phyloP scores from a whole-genome alignment of 1,140 invertebrate species.

The Drosophila miranda region DNA sequence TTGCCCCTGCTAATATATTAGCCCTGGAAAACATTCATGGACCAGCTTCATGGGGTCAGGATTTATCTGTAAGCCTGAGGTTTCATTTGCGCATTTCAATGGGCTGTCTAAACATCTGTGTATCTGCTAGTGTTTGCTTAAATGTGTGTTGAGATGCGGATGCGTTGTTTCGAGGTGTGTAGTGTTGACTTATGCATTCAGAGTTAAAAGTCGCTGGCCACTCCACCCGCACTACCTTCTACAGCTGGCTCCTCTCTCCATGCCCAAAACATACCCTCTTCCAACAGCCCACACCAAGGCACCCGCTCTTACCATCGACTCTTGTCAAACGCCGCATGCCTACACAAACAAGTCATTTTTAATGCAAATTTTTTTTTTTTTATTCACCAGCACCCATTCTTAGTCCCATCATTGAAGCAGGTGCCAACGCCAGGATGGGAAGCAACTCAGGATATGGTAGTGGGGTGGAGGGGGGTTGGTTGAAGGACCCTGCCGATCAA shows the following conservation, averaged over 20 bases:
- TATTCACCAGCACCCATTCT: constrained; percentile 23
- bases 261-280: no score
- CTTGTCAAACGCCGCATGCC: constrained; percentile 45
- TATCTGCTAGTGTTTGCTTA: constrained; percentile 4
- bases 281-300: no score
- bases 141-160: constrained; percentile 2
- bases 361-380: constrained; percentile 77
- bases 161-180: constrained; percentile 3
- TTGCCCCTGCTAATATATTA: constrained; percentile 18
- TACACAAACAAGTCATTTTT: constrained; percentile 79
- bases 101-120: not conserved
- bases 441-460: not conserved
- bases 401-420: constrained; percentile 24
- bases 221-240: no score
- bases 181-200: constrained; percentile 49
- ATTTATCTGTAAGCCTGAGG: constrained; percentile 60
- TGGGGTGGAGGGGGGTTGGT: not conserved
- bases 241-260: no score
- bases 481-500: constrained; percentile 52
- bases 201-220: constrained; percentile 1
- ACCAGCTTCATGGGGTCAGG: constrained; percentile 12
- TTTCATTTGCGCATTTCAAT: constrained; percentile 58
- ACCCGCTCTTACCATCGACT: no score
- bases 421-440: constrained; percentile 30
- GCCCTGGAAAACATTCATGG: constrained; percentile 29